These are phyloP conservation scores for Camelus dromedarius DNA, from an alignment of 2,113 vertebrate genomes.

Conservation along the genomic window DNA sequence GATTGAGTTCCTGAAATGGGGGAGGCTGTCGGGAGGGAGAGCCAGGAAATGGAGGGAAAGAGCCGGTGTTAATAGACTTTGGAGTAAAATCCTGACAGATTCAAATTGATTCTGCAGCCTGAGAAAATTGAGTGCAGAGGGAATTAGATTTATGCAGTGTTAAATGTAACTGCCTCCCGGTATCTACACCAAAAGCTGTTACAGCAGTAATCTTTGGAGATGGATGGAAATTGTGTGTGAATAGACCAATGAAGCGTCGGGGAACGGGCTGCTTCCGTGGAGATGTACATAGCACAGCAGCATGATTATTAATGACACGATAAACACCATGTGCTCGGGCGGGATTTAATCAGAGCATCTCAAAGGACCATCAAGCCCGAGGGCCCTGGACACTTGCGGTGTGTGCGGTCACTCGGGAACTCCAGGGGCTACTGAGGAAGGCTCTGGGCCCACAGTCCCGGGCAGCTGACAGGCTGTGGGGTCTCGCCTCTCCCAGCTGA, in stretches of 20 bases:
- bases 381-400: neutral
- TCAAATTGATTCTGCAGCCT: constrained; percentile 87
- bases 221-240: constrained; percentile 84
- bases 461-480: neutral
- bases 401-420: neutral
- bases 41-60: constrained; percentile 53
- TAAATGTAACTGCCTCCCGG: constrained; percentile 84
- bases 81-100: constrained; percentile 87
- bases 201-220: constrained; percentile 86
- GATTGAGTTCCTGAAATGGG: constrained; percentile 75
- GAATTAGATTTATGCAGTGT: constrained; percentile 87
- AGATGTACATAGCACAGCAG: constrained; percentile 60
- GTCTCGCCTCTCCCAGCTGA: neutral
- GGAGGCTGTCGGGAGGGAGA: neutral
- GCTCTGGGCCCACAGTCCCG: accelerated
- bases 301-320: constrained; percentile 78
- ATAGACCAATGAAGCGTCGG: constrained; percentile 78
- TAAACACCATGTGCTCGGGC: constrained; percentile 78
- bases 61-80: constrained; percentile 82
- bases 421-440: neutral
- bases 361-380: constrained; percentile 66
- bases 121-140: constrained; percentile 85
- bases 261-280: constrained; percentile 68
- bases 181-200: constrained; percentile 83
- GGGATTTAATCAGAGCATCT: constrained; percentile 81